Evolutionary conservation across 2,797 vertebrate genomes (phyloP), one percentile per base, ranked within the genome.

Genomic region (Cirrhinus molitorella): DNA sequence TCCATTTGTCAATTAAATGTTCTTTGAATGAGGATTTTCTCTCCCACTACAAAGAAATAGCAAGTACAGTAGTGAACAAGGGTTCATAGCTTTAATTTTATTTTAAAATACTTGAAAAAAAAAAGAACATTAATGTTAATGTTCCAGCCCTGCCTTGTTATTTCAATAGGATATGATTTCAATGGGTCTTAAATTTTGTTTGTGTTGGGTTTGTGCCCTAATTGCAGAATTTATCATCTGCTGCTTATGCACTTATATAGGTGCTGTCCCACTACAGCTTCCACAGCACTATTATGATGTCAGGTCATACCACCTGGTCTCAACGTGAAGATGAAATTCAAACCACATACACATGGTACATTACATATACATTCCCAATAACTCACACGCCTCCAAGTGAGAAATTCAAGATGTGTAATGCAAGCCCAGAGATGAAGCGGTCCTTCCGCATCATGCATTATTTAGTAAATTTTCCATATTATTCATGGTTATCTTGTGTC

Each of bases 291-390:
- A 14, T 63, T 47, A 47, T 77, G 5, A 77, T 23, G 28, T 65
- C 7, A 0, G n/a, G 3, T 28, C 23, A 70, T 23, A 55, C 49
- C 66, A 70, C 3, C 34, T 70, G 49, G 63, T 49, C 28, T 81
- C 40, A 81, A 37, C 1, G 13, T 73, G 19, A 47, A 72, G 3
- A 73, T 61, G 28, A 23, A 57, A 81, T 80, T 70, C 34, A 80
- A 72, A 72, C 68, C 28, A 65, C 31, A 74, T 61, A 73, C 28
- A 81, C 43, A 65, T 53, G 28, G 57, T 63, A 40, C 57, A 81
- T 80, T n/a, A 72, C 55, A 74, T 40, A 63, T 81, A 73, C 70
- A 83, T 75, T 57, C 49, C 23, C 49, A 76, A 43, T 83, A 83
- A 57, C 61, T 34, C 61, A 57, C 21, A 63, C 2, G 6, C n/a